Percentiles rank a stretch among this genome's conserved stretches.
Evolutionary conservation across 2,888 invertebrate genomes (phyloP).

Genomic region (Pheosia tremula): DNA sequence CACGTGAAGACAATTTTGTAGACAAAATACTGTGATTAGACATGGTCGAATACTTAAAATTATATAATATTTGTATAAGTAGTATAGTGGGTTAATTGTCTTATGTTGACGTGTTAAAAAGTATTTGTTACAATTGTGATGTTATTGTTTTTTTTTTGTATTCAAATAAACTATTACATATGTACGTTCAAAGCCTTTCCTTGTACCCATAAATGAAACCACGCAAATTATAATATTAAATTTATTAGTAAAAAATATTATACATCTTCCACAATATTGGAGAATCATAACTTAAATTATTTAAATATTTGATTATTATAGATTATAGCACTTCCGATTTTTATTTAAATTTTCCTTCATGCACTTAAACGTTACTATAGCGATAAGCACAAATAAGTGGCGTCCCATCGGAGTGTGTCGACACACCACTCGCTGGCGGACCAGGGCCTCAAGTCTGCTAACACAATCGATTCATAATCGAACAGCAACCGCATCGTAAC

Average conservation of each 20-base stretch:
- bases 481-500: no score
- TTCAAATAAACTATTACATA: conserved; percentile 33
- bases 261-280: conserved; percentile 85
- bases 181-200: conserved; percentile 8
- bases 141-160: conserved; percentile 22
- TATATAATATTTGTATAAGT: neutral
- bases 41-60: conserved; percentile 1
- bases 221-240: conserved; percentile 77
- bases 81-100: conserved; percentile 9
- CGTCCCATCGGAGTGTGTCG: conserved; percentile 39
- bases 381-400: conserved; percentile 69
- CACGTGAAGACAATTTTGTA: neutral
- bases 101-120: conserved; percentile 22
- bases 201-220: conserved; percentile 56
- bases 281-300: conserved; percentile 83
- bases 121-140: conserved; percentile 36
- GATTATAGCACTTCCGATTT: conserved; percentile 81
- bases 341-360: conserved; percentile 71
- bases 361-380: conserved; percentile 73
- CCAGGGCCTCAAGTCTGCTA: no score
- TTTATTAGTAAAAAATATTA: conserved; percentile 85
- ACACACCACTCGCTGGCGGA: conserved; percentile 13
- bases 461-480: no score
- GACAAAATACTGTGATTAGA: neutral
- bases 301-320: conserved; percentile 75